phyloP scores from a whole-genome alignment of 2,888 invertebrate species.

The Lochmaea crataegi region DNA sequence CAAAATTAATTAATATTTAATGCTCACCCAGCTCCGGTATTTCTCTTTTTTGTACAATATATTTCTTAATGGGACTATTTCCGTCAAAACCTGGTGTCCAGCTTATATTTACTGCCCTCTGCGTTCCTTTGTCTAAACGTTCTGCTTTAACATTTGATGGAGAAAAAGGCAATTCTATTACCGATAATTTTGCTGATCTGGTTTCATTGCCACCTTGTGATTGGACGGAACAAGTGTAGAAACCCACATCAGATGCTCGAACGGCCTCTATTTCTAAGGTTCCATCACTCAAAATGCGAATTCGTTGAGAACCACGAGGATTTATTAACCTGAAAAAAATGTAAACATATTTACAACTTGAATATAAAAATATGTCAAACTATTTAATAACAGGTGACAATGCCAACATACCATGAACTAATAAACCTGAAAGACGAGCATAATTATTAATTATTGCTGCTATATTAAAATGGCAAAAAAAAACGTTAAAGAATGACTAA shows the following conservation, averaged over 20 bases:
- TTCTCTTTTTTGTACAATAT: conserved; percentile 90
- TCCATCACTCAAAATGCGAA: conserved; percentile 83
- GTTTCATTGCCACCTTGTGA: conserved; percentile 95
- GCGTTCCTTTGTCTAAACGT: conserved; percentile 72
- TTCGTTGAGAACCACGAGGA: conserved; percentile 75
- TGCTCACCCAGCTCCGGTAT: conserved; percentile 85
- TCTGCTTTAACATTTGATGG: conserved; percentile 88
- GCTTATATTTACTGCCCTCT: conserved; percentile 86
- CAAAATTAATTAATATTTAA: conserved; percentile 12
- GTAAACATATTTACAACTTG: not conserved
- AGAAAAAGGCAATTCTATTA: conserved; percentile 95
- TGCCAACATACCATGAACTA: too few species aligned
- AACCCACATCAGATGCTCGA: conserved; percentile 92
- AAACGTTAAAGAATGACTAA: too few species aligned
- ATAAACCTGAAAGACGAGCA: too few species aligned
- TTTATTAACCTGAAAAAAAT: conserved; percentile 67
- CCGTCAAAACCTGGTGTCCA: conserved; percentile 99
- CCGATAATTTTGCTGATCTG: conserved; percentile 82
- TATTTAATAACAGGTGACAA: too few species aligned
- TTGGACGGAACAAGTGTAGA: conserved; percentile 90
- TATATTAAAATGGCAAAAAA: too few species aligned
- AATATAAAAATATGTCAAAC: conserved; percentile 25
- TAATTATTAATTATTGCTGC: too few species aligned
- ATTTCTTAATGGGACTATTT: conserved; percentile 93
- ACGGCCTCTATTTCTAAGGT: conserved; percentile 90